phyloP scores from a whole-genome alignment of 92 coral and sea anemone genomes.

The Anthopleura xanthogrammica region DNA sequence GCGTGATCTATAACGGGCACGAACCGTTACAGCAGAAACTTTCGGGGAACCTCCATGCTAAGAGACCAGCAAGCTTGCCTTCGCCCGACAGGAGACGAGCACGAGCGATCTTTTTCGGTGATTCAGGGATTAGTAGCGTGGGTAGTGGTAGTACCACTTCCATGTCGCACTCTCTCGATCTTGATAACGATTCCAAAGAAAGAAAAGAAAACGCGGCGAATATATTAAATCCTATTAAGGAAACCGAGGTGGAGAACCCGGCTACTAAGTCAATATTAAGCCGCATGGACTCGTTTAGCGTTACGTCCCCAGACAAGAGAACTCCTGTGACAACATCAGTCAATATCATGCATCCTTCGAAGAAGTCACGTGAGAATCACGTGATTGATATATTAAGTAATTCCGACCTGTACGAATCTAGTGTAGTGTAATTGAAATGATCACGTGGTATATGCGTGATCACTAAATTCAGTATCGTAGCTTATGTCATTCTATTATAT shows the following conservation, averaged over 20 bases:
- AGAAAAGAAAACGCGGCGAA: constrained; percentile 57
- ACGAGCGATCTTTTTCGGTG: constrained; percentile 79
- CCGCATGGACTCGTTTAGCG: constrained; percentile 23
- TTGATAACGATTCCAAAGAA: constrained; percentile 64
- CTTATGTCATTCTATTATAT: too few species aligned
- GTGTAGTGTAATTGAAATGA: constrained; percentile 44
- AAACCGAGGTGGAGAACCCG: constrained; percentile 61
- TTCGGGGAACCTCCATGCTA: constrained; percentile 24
- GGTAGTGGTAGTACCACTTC: constrained; percentile 70
- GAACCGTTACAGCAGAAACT: constrained; percentile 47
- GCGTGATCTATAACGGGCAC: constrained; percentile 55
- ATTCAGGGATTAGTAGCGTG: constrained; percentile 87
- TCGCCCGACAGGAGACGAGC: constrained; percentile 68
- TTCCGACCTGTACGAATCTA: constrained; percentile 66
- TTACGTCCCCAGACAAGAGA: neutral
- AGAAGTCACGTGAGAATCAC: constrained; percentile 38
- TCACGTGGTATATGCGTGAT: neutral
- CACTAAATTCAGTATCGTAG: neutral
- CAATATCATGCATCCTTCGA: constrained; percentile 25
- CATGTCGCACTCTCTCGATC: constrained; percentile 70
- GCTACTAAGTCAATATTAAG: constrained; percentile 19
- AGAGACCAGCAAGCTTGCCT: constrained; percentile 27
- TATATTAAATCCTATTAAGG: constrained; percentile 70
- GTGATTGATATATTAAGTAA: constrained; percentile 54
- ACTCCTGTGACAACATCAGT: constrained; percentile 13